Base-by-base conservation (phyloP, 2,888 invertebrate species). In the Luperina nickerlii region DNA sequence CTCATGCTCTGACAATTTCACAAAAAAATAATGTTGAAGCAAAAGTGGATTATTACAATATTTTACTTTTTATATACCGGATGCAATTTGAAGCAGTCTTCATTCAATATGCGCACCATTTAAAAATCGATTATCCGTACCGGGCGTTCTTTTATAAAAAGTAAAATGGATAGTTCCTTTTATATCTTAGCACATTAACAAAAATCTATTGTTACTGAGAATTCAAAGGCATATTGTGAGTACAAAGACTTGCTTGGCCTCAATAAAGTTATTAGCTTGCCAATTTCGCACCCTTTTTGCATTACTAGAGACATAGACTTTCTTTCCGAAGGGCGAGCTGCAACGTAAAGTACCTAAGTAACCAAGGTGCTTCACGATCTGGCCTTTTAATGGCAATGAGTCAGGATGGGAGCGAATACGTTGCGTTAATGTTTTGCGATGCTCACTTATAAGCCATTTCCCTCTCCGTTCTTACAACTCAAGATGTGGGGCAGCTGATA, bases 391-490 rank as follows among this genome's bases (percentile, higher is more conserved):
- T 84, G 20, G 38, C 27, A 48, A 72, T 68, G 63, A 81, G 38
- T 63, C 85, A 68, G 57, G 42, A 54, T 78, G 32, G 51, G 32
- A 75, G 63, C 65, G 51, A 57, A 42, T 51, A 63, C 62, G 32
- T 68, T 70, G 24, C 68, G 45, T 75, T 77, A 65, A 75, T 74
- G 48, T 57, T 76, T 38, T 78, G 18, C 20, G 72, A 68, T 82
- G 82, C 27, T 48, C 51, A 74, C 69, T 73, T 84, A 84, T 82
- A 51, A 78, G 66, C 27, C 45, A 74, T 81, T 84, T 84, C 85
- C 77, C 38, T 60, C 63, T 74, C n/a, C 24, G n/a, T 73, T 71
- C 75, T 73, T 73, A 51, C 62, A 15, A 54, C 60, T 38, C 67
- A 51, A 60, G 67, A 82, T 84, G 68, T 68, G 67, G 60, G 48